Conservation (phyloP, 2,113 vertebrate species). For the Galbula dea region DNA sequence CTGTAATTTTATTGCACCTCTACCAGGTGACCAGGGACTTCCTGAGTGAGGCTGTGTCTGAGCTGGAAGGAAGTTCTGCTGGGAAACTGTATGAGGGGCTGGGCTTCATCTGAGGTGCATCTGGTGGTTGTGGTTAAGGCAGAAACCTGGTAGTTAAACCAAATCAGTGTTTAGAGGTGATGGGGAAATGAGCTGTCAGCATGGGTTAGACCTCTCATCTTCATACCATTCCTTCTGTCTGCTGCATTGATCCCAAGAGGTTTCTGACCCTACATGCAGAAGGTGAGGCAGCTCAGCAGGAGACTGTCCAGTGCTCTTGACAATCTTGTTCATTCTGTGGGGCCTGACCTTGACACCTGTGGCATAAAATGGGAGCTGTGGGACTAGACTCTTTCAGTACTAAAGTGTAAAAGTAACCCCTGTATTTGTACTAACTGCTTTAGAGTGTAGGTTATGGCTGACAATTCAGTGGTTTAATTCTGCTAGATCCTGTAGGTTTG, state of each 20-base stretch:
- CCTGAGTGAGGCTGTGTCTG: not conserved
- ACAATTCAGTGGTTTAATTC: not conserved
- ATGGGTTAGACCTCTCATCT: not conserved
- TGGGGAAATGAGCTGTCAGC: not conserved
- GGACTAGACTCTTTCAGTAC: not conserved
- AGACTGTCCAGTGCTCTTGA: not conserved
- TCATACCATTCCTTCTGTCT: not conserved
- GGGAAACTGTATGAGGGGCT: not conserved
- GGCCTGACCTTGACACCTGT: not conserved
- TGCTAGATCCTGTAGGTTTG: not conserved
- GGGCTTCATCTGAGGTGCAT: not conserved
- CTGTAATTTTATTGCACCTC: not conserved
- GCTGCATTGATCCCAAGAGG: not conserved
- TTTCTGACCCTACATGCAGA: not conserved
- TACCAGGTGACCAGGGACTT: not conserved
- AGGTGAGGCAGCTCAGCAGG: not conserved
- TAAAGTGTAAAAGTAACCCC: not conserved
- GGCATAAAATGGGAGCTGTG: not conserved
- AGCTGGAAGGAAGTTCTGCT: constrained; percentile 7
- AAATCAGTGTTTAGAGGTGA: not conserved
- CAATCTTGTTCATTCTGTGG: not conserved
- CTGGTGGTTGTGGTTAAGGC: constrained; percentile 3
- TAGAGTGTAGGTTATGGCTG: not conserved
- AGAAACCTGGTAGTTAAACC: constrained; percentile 19
- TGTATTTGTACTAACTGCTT: not conserved